These are phyloP conservation scores for Cyprinella venusta DNA, from an alignment of 2,797 vertebrate genomes.

Conservation along the genomic window DNA sequence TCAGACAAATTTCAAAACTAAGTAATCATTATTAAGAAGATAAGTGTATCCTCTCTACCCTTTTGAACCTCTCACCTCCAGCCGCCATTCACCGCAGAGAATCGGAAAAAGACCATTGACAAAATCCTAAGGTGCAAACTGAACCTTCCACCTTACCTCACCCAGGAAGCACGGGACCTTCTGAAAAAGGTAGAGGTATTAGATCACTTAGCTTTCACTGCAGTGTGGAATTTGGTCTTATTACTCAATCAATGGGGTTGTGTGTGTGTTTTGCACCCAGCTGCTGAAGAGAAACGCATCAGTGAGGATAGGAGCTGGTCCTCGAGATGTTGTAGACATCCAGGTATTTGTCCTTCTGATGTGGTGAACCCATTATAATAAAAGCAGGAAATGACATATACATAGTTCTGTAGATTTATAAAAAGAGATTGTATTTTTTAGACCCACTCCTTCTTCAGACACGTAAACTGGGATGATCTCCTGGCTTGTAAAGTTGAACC, in stretches of 20 bases:
- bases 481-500: slow-evolving; percentile 92
- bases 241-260: not conserved
- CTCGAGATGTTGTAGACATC: slow-evolving; percentile 90
- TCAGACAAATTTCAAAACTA: not conserved
- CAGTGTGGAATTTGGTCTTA: not conserved
- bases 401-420: not conserved
- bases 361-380: not conserved
- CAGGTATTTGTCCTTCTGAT: slow-evolving; percentile 77
- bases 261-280: slow-evolving; percentile 68
- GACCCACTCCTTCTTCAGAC: slow-evolving; percentile 92
- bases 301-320: slow-evolving; percentile 87
- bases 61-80: slow-evolving; percentile 57
- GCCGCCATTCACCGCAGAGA: slow-evolving; percentile 96
- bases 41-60: not conserved
- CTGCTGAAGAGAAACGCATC: slow-evolving; percentile 96
- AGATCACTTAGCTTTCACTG: not conserved
- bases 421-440: slow-evolving; percentile 52
- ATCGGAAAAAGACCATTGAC: slow-evolving; percentile 95
- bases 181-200: slow-evolving; percentile 88
- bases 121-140: slow-evolving; percentile 98
- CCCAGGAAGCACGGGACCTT: slow-evolving; percentile 96
- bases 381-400: not conserved
- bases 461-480: slow-evolving; percentile 94
- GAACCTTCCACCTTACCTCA: slow-evolving; percentile 97
- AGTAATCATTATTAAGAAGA: not conserved